Base-by-base conservation (phyloP, 1,140 invertebrate genomes). In the Ceratina japonica region DNA sequence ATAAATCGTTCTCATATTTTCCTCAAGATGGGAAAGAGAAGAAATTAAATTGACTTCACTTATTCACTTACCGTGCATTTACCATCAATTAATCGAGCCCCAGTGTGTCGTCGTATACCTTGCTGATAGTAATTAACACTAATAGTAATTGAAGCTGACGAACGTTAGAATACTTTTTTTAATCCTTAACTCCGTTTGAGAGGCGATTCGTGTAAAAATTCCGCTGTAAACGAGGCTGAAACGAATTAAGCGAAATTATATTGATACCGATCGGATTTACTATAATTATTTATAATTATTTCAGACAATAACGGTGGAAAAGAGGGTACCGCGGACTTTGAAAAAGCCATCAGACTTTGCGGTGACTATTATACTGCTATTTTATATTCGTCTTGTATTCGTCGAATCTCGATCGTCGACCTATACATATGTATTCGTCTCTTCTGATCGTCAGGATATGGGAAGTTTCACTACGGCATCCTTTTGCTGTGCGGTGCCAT, bases 401-500 rank as follows among this genome's bases (percentile, higher is more conserved):
- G 18, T 54, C 52, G 18, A 18, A 13, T 54, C 10, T 15, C 12
- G 18, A 54, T 54, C 18, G 52, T 54, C 18, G 12, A 54, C 52
- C 52, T n/a, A n/a, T 18, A 54, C 3, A 7, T 54, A 13, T 54
- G 3, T 56, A 56, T 56, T 56, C 54, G 18, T n/a, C 7, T 63
- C 13, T 71, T 73, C 20, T 0, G 0, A n/a, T 76, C 3, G 13
- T 63, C 20, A 90, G 89, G 84, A 18, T 89, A 89, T 22, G 89
- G 89, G 80, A 88, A n/a, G 56, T 90, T 89, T 81, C 89, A 90
- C 51, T 89, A 89, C 18, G 80, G 81, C 4, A 85, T 89, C 0
- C n/a, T 90, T 10, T n/a, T 90, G 5, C 70, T 90, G 0, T 90
- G 89, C 37, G 89, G 89, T 15, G 70, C 86, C 44, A 89, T 90